A percentile compares a stretch with the other conserved stretches of the same genome.
These are phyloP conservation scores for Prinia subflava DNA, from an alignment of 2,113 vertebrate genomes.

Conservation along the genomic window DNA sequence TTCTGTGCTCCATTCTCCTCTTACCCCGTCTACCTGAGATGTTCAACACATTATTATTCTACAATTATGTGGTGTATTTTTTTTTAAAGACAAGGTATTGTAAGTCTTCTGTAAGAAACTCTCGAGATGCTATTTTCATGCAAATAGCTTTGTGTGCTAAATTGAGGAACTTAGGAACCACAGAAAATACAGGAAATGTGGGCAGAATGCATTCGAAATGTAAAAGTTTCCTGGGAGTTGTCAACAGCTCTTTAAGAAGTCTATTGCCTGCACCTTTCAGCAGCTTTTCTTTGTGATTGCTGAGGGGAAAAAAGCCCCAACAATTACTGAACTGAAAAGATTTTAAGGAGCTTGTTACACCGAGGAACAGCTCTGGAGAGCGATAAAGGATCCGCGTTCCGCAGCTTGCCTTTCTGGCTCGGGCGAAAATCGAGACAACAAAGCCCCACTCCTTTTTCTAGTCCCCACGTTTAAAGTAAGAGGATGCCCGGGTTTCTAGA, in stretches of 20 bases:
- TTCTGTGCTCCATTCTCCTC: neutral
- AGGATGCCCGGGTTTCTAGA: neutral
- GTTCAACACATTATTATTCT: conserved; percentile 29
- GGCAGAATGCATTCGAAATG: conserved; percentile 28
- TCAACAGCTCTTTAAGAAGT: conserved; percentile 36
- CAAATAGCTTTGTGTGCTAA: conserved; percentile 55
- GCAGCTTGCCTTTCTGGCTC: neutral
- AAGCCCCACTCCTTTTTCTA: neutral
- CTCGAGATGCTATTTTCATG: conserved; percentile 54
- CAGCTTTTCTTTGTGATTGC: conserved; percentile 21
- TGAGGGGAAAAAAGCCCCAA: neutral
- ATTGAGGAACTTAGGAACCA: conserved; percentile 17
- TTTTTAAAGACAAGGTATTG: neutral
- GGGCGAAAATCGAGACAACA: neutral
- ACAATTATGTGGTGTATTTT: neutral
- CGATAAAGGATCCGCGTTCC: neutral
- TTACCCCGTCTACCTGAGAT: conserved; percentile 17
- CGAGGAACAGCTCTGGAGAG: neutral
- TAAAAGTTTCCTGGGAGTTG: conserved; percentile 42
- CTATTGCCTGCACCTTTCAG: neutral
- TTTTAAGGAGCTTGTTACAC: neutral
- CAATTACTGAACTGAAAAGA: neutral
- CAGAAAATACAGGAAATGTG: conserved; percentile 22
- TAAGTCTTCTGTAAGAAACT: conserved; percentile 16
- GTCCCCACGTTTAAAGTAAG: neutral